Evolutionary conservation across 2,113 vertebrate species (phyloP).

Genomic region (Hydrochoerus hydrochaeris): DNA sequence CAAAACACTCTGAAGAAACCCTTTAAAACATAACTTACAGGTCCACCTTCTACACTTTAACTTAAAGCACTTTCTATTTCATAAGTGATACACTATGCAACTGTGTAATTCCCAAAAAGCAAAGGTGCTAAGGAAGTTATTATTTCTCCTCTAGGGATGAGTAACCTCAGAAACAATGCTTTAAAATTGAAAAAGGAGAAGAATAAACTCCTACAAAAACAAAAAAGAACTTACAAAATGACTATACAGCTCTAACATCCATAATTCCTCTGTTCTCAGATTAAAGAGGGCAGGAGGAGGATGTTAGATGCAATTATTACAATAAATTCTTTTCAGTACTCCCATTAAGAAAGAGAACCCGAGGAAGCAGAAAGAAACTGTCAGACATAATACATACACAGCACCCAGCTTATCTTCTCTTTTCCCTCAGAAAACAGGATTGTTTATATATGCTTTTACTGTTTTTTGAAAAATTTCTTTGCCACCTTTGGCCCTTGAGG

Average conservation of each 20-base stretch:
- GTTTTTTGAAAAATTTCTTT: background rate
- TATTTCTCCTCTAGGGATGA: background rate
- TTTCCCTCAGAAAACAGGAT: conserved; percentile 23
- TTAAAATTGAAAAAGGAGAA: background rate
- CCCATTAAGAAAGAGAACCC: background rate
- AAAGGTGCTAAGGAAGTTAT: background rate
- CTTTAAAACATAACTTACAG: conserved; percentile 12
- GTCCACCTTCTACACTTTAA: background rate
- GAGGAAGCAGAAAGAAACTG: background rate
- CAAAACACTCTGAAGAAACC: conserved; percentile 8
- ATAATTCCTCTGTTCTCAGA: background rate
- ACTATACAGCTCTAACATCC: background rate
- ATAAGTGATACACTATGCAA: background rate
- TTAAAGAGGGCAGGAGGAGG: background rate
- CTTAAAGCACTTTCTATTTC: background rate
- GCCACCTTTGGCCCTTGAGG: background rate
- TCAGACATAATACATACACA: conserved; percentile 8
- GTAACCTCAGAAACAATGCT: conserved; percentile 10
- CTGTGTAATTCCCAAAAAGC: background rate
- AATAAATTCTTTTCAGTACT: background rate
- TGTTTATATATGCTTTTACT: background rate
- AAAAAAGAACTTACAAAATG: background rate
- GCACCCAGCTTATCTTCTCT: background rate
- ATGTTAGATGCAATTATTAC: background rate
- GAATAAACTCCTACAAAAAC: background rate